Evolutionary conservation across 2,888 invertebrate species (phyloP), one percentile per base, ranked within the genome.

Genomic region (Andrena haemorrhoa): DNA sequence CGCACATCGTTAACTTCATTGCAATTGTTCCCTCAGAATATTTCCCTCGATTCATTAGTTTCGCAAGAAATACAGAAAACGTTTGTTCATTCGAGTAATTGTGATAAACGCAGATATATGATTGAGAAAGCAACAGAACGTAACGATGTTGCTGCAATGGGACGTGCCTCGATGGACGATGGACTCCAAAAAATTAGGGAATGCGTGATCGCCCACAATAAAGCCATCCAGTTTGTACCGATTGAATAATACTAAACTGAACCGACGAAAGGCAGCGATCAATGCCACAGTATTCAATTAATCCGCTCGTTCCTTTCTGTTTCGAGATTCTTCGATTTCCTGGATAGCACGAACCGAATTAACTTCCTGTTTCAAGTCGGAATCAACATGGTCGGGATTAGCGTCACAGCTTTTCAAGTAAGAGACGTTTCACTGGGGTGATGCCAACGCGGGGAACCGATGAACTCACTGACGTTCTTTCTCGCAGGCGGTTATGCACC

Each of bases 181-280:
- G 33, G 5, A 8, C 12, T 56, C 6, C 2, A 49, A 41, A 26
- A 35, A 5, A 33, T 77, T n/a, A 65, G 16, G 20, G 10, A 49
- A 4, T 77, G 74, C 5, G 29, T 66, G 20, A 8, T 51, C 6
- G 35, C 16, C 0, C 74, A 77, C 49, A 8, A 74, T 26, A 51
- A 60, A 65, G 74, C 74, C 5, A 60, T 77, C n/a, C 29, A 74
- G 77, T 77, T 66, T n/a, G 77, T 65, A 77, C 20, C 7, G 7
- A 10, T 60, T 31, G 41, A 72, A 4, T 35, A 58, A 26, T 47
- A 33, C 2, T 26, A 47, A 29, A 33, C 10, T 20, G 16, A 12
- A 16, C 41, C n/a, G 2, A 61, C 23, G 5, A n/a, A 16, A 12
- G 20, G 7, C 0, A 51, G 3, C 6, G 4, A 20, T 35, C 23